Evolutionary conservation across 23 tunicate species (phyloP).

Genomic region (Ascidia mentula): DNA sequence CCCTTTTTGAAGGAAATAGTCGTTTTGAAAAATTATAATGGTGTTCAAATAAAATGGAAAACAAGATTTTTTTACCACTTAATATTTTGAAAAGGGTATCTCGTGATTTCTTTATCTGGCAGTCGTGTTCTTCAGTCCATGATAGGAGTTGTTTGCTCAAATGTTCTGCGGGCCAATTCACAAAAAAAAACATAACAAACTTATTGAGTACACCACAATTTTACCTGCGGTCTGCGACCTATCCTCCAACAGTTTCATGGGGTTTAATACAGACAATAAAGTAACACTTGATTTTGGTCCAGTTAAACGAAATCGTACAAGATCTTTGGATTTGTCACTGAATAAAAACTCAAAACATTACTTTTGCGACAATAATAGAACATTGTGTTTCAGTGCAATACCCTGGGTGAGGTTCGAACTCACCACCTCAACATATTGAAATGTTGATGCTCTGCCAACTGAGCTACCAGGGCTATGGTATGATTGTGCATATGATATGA

Average conservation of each 20-base stretch:
- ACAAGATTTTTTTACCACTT: background rate
- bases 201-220: background rate
- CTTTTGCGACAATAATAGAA: background rate
- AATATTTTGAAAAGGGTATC: background rate
- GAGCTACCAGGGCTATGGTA: slow-evolving; percentile 3
- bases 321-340: slow-evolving; percentile 48
- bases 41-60: too few species aligned
- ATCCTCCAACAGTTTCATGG: background rate
- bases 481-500: background rate
- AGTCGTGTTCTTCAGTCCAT: slow-evolving; percentile 6
- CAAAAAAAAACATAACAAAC: background rate
- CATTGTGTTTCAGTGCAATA: background rate
- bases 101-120: background rate
- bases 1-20: too few species aligned
- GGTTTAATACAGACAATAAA: slow-evolving; percentile 48
- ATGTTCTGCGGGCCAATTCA: background rate
- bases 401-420: background rate
- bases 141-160: background rate
- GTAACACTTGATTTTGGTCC: slow-evolving; percentile 85
- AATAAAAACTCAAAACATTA: too few species aligned
- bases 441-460: background rate
- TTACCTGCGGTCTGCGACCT: background rate
- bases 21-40: too few species aligned
- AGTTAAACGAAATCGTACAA: slow-evolving; percentile 59
- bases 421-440: background rate